Evolutionary conservation across 2,797 vertebrate species (phyloP).

Genomic region (Malurus splendens): DNA sequence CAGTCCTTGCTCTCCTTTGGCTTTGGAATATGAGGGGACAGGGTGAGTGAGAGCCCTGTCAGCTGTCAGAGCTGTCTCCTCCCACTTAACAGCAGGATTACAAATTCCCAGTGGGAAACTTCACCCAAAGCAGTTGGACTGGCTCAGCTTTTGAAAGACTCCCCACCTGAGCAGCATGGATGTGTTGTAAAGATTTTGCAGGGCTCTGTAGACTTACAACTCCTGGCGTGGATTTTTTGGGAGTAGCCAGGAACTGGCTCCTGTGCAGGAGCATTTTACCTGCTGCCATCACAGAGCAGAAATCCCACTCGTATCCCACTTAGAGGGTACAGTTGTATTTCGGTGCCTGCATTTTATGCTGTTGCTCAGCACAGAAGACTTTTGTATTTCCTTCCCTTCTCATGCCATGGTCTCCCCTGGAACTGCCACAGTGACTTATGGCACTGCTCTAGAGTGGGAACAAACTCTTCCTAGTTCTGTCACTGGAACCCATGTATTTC

Average conservation of each 20-base stretch:
- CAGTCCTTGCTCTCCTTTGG: not conserved
- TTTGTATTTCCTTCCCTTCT: not conserved
- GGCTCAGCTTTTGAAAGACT: not conserved
- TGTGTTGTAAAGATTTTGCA: not conserved
- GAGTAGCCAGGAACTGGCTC: not conserved
- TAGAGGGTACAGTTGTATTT: rapidly evolving
- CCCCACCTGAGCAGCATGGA: not conserved
- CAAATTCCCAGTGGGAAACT: not conserved
- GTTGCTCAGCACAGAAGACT: not conserved
- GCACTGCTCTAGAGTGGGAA: not conserved
- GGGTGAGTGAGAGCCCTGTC: not conserved
- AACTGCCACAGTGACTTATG: not conserved
- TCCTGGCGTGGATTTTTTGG: not conserved
- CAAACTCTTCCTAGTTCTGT: not conserved
- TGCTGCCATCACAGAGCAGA: not conserved
- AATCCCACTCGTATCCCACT: not conserved
- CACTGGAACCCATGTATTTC: not conserved
- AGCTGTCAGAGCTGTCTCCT: not conserved
- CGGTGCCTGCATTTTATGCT: not conserved
- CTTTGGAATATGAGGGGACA: not conserved
- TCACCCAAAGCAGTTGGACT: not conserved
- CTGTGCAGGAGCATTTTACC: not conserved
- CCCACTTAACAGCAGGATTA: not conserved
- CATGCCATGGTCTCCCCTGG: not conserved
- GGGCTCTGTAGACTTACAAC: not conserved